These are phyloP conservation scores for Pangasianodon gigas DNA, from an alignment of 2,113 vertebrate species.

Conservation along the genomic window DNA sequence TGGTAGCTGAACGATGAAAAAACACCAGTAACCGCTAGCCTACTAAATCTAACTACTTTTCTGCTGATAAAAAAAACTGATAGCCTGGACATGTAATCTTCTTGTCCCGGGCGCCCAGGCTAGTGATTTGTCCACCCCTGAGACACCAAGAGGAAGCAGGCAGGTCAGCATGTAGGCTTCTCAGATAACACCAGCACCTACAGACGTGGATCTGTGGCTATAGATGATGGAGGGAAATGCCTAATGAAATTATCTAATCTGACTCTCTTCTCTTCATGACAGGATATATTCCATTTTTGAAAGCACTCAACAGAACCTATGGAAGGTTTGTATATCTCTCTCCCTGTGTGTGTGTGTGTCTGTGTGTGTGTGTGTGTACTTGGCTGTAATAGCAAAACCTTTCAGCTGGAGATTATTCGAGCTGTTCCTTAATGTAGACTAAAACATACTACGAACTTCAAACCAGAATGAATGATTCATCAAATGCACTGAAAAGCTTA, in stretches of 20 bases:
- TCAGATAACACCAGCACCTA: conserved; percentile 16
- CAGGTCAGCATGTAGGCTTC: background rate
- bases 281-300: conserved; percentile 14
- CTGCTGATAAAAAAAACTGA: no score
- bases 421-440: background rate
- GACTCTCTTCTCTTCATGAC: background rate
- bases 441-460: background rate
- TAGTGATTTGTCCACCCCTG: conserved; percentile 5
- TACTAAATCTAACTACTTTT: background rate
- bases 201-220: background rate
- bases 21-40: background rate
- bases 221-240: background rate
- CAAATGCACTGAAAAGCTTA: background rate
- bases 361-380: conserved; percentile 7
- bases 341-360: background rate
- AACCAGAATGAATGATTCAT: background rate
- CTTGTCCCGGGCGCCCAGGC: background rate
- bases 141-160: conserved; percentile 5
- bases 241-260: conserved; percentile 31
- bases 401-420: background rate
- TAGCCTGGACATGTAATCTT: background rate
- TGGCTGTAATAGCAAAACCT: background rate
- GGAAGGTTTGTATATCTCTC: background rate
- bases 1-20: background rate
- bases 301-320: conserved; percentile 21